Evolutionary conservation across 2,113 vertebrate species (phyloP), one percentile per base, ranked within the genome.

Genomic region (Heterocephalus glaber): DNA sequence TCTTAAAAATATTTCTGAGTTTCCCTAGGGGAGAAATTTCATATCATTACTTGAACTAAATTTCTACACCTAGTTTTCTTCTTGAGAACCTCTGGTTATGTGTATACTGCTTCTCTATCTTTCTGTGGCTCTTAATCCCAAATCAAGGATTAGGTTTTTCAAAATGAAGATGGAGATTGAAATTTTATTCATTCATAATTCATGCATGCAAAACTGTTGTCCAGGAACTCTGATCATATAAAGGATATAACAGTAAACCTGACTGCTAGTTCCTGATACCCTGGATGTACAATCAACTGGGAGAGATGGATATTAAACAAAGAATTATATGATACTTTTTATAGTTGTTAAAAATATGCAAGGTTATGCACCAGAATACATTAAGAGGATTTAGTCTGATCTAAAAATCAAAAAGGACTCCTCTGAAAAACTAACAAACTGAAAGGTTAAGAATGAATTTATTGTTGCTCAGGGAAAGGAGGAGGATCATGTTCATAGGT

Each of bases 141-240:
- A 95, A 86, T 85, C 38, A 86, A 86, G 5, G 12, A 92, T 89
- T 92, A 87, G 26, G 17, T 65, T 92, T 92, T 77, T 60, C 63
- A 44, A 68, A 84, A 95, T 58, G 26, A 89, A 93, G 96, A 90
- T 72, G 5, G 87, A 86, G 22, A 20, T 52, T 56, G 38, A 94
- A 63, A 82, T 81, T 89, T 92, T 30, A 85, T 72, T 94, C 22
- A 87, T 95, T 95, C 47, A 35, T 85, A 90, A 85, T 63, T 86
- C 0, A 54, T 87, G 16, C 3, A 81, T 26, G n/a, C 13, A 38
- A 92, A 96, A 88, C 44, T 47, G 9, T 61, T 88, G 44, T 85
- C 52, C 38, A 44, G 14, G 30, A 60, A 61, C 20, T 91, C 30
- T 80, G 9, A 60, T 86, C 20, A n/a, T 47, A 17, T 20, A 92